phyloP scores from a whole-genome alignment of 2,113 vertebrate genomes.

The Potamarius usumacintae region DNA sequence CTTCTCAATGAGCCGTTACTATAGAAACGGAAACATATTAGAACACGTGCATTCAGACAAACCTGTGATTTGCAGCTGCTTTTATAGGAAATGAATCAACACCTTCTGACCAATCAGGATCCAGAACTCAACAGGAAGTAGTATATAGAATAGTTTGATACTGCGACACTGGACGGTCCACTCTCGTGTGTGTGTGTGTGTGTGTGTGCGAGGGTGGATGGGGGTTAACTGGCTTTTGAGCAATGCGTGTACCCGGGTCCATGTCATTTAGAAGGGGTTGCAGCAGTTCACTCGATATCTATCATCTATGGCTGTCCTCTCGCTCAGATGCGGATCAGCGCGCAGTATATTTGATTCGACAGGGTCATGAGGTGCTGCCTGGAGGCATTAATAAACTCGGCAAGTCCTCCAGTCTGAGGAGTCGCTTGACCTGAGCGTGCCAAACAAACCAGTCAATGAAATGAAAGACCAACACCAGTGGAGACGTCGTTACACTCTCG shows the following conservation, averaged over 20 bases:
- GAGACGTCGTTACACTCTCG: conserved; percentile 27
- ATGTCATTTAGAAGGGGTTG: conserved; percentile 58
- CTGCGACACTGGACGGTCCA: neutral
- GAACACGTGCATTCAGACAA: neutral
- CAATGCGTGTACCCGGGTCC: conserved; percentile 44
- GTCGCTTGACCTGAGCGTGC: conserved; percentile 50
- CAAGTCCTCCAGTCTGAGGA: conserved; percentile 37
- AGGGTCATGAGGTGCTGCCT: conserved; percentile 53
- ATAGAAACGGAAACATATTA: neutral
- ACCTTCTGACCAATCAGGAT: neutral
- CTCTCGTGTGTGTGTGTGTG: neutral
- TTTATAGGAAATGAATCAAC: neutral
- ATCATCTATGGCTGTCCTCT: conserved; percentile 52
- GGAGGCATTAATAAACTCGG: conserved; percentile 59
- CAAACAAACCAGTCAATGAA: conserved; percentile 49
- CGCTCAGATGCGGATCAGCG: conserved; percentile 54
- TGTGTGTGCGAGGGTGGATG: conserved; percentile 43
- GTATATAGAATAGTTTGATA: neutral
- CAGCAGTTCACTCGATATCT: conserved; percentile 55
- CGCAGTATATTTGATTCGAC: conserved; percentile 57
- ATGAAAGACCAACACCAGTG: conserved; percentile 49
- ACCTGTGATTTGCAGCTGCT: neutral
- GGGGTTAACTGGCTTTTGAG: conserved; percentile 57
- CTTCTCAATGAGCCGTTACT: neutral
- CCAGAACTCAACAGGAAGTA: neutral